A percentile compares a stretch with the other conserved stretches of the same genome.
phyloP scores from a whole-genome alignment of 2,888 invertebrate genomes.

The Phrixothrix hirtus region DNA sequence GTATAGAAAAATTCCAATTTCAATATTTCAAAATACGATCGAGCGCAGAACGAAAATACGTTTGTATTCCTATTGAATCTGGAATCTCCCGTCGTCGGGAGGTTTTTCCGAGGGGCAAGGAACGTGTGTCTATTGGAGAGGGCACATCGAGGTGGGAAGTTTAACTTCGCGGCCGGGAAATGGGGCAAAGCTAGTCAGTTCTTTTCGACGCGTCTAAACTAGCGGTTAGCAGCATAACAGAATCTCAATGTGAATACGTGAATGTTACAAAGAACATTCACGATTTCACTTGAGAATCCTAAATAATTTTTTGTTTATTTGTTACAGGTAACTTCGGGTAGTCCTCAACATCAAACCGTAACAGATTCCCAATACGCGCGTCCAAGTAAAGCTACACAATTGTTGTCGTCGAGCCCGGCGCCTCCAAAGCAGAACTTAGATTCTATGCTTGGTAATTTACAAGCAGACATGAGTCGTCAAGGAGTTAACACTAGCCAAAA shows the following conservation, averaged over 20 bases:
- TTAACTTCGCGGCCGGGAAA: conserved; percentile 33
- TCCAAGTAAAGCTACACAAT: conserved; percentile 59
- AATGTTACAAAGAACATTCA: not conserved
- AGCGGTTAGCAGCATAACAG: conserved; percentile 25
- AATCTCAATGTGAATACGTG: conserved; percentile 6
- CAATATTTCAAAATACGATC: conserved; percentile 2
- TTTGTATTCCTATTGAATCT: conserved; percentile 5
- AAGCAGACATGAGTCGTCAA: conserved; percentile 98
- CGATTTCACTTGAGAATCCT: not conserved
- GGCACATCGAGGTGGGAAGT: conserved; percentile 40
- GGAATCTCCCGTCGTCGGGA: conserved; percentile 27
- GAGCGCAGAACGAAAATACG: conserved; percentile 7
- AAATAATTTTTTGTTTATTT: conserved; percentile 9
- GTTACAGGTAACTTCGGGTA: conserved; percentile 65
- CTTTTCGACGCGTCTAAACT: conserved; percentile 11
- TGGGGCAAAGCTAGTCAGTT: conserved; percentile 27
- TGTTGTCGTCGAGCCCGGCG: conserved; percentile 43
- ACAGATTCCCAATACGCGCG: conserved; percentile 73
- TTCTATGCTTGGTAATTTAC: conserved; percentile 89
- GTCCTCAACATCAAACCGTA: conserved; percentile 67
- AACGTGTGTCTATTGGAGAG: conserved; percentile 19
- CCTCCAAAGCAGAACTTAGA: conserved; percentile 60
- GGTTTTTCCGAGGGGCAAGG: conserved; percentile 23
- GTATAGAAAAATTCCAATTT: conserved; percentile 3
- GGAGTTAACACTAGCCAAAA: conserved; percentile 98